Conservation (phyloP, 2,888 invertebrate genomes). For the Onchidella celtica region DNA sequence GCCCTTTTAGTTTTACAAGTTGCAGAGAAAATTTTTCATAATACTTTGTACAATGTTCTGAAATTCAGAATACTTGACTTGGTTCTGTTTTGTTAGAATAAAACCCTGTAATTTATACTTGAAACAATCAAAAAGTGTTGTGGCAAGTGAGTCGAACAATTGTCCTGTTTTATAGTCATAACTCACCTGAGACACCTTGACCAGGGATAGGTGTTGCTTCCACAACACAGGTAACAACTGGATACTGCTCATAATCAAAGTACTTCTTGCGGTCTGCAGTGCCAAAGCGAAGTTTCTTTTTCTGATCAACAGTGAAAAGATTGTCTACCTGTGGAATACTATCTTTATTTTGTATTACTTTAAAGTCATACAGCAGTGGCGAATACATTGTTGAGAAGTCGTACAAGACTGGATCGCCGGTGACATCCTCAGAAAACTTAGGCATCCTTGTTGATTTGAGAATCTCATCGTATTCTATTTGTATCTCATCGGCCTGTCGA, state of each 20-base stretch:
- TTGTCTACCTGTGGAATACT: conserved; percentile 19
- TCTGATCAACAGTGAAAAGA: conserved; percentile 28
- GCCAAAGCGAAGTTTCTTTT: conserved; percentile 1
- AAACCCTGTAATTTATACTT: too few relatives aligned
- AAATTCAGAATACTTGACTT: too few relatives aligned
- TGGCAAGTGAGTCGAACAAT: too few relatives aligned
- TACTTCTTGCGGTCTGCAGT: conserved; percentile 24
- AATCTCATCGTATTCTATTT: conserved; percentile 9
- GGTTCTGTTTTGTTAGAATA: too few relatives aligned
- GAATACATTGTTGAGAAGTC: conserved; percentile 37
- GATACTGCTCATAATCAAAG: conserved; percentile 43
- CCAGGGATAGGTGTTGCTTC: conserved; percentile 31
- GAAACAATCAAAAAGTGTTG: too few relatives aligned
- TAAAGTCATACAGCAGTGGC: conserved; percentile 28
- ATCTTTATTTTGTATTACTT: conserved; percentile 27
- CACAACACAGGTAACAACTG: conserved; percentile 25
- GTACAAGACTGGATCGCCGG: conserved; percentile 19
- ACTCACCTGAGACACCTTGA: too few relatives aligned
- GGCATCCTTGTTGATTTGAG: background rate
- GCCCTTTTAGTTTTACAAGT: too few relatives aligned
- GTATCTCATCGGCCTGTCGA: background rate
- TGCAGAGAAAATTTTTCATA: too few relatives aligned
- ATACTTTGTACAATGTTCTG: too few relatives aligned
- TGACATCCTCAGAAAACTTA: conserved; percentile 33
- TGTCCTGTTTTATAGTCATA: too few relatives aligned